Conservation (phyloP, 2,797 vertebrate species). For the Brotula barbata region DNA sequence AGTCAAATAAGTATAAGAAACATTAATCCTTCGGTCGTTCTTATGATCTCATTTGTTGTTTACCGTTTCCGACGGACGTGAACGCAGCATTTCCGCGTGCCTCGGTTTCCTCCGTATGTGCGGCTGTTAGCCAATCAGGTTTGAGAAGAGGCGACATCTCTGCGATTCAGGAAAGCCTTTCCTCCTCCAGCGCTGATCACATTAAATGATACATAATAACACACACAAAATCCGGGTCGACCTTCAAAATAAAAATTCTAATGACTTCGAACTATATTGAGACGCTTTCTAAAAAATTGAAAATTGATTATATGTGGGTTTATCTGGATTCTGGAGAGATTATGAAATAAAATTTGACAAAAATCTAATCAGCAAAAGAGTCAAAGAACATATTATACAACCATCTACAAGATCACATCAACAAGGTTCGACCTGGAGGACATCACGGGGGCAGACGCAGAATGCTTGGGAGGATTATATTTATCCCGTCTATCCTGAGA, state of each 20-base stretch:
- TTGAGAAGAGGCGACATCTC: slow-evolving; percentile 49
- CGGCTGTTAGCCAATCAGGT: slow-evolving; percentile 48
- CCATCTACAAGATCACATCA: no score
- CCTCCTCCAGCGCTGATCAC: slow-evolving; percentile 7
- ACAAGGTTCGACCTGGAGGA: no score
- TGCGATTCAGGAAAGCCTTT: slow-evolving; percentile 42
- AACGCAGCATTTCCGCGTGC: not conserved
- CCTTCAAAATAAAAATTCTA: slow-evolving; percentile 33
- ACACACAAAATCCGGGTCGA: not conserved
- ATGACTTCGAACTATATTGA: not conserved
- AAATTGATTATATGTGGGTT: not conserved
- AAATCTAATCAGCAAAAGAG: no score
- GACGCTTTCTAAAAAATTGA: no score
- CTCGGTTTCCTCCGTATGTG: slow-evolving; percentile 9
- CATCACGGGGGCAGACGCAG: no score
- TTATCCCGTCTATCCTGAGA: no score
- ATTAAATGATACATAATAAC: accelerated
- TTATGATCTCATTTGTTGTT: no score
- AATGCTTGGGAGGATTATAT: no score
- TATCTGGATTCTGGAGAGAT: not conserved
- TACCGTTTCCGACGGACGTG: not conserved
- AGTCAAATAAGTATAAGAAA: no score
- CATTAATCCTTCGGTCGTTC: no score
- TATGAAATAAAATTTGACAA: no score
- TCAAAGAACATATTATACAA: no score